These are phyloP conservation scores for Dendrophyllia cribrosa DNA, from an alignment of 64 coral and sea anemone genomes.

Conservation along the genomic window DNA sequence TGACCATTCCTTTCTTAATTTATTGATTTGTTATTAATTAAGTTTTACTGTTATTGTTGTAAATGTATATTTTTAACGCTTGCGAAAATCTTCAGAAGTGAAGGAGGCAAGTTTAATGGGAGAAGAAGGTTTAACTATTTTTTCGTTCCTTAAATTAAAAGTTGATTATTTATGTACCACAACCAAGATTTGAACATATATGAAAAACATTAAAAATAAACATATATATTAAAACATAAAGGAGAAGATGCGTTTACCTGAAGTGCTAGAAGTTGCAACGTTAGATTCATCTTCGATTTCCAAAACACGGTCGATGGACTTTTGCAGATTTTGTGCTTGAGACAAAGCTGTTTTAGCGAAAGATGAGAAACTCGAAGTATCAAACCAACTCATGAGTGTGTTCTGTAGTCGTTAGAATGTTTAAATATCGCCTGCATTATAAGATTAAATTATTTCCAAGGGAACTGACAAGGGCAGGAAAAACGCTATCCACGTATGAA, in stretches of 20 bases:
- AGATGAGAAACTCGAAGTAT: constrained; percentile 77
- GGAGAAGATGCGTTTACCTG: background rate
- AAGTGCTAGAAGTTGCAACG: background rate
- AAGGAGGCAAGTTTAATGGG: too few species aligned
- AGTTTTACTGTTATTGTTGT: too few species aligned
- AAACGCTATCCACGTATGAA: constrained; percentile 42
- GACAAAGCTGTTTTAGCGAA: constrained; percentile 83
- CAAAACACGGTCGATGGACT: constrained; percentile 89
- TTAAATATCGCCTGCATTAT: background rate
- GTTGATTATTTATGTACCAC: too few species aligned
- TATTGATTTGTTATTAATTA: too few species aligned
- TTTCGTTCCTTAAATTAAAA: too few species aligned
- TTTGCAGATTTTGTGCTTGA: constrained; percentile 72
- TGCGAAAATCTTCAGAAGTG: too few species aligned
- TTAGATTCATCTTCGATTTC: constrained; percentile 76
- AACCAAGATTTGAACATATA: too few species aligned
- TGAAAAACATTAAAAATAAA: too few species aligned
- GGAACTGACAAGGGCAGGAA: background rate
- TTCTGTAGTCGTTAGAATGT: background rate
- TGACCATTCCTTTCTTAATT: too few species aligned
- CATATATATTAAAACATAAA: too few species aligned
- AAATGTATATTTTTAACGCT: too few species aligned
- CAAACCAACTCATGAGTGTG: constrained; percentile 91
- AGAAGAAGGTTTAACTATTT: too few species aligned
- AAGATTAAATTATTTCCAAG: constrained; percentile 4